Evolutionary conservation across 1,140 invertebrate species (phyloP), one percentile per base, ranked within the genome.

Genomic region (Ceratina australensis): DNA sequence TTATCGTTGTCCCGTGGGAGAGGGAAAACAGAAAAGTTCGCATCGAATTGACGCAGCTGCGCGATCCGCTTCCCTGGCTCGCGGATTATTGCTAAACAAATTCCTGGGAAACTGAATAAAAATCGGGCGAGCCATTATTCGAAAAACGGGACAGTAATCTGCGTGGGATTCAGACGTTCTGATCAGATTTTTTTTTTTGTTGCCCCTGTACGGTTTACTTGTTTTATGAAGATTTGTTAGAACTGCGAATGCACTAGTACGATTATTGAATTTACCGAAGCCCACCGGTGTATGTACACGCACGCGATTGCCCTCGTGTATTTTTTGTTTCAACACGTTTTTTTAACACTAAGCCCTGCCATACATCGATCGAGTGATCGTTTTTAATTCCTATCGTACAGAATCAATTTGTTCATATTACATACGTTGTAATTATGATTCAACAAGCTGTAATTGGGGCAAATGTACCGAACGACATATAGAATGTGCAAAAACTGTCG

Each of bases 31-130:
- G 15, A 16, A 16, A 65, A 26, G 22, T 66, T 66, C n/a, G n/a
- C 24, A 16, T 8, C 47, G 47, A 50, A 66, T 26, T 7, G 64
- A 66, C 47, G 47, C 64, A 50, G 22, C 42, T 65, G 47, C 1
- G 47, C 63, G 16, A 66, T 66, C 18, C 47, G 22, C 5, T 18
- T 10, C 15, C 16, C 64, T 18, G 22, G 24, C 16, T 10, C 16
- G 18, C 16, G 47, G 22, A 66, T 66, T 66, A 66, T 26, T n/a
- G 47, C 16, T 12, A 50, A 50, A 50, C 47, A 66, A 66, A 26
- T 50, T 50, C 64, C 16, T 16, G 22, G 4, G 13, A 18, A 64
- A 64, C 33, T 5, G 33, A 42, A 42, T 42, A 42, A 42, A 42
- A 8, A 52, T 52, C 20, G 20, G 1, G 20, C 13, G 8, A 18